These are phyloP conservation scores for Hippocampus abdominalis DNA, from an alignment of 2,113 vertebrate species.

Conservation along the genomic window DNA sequence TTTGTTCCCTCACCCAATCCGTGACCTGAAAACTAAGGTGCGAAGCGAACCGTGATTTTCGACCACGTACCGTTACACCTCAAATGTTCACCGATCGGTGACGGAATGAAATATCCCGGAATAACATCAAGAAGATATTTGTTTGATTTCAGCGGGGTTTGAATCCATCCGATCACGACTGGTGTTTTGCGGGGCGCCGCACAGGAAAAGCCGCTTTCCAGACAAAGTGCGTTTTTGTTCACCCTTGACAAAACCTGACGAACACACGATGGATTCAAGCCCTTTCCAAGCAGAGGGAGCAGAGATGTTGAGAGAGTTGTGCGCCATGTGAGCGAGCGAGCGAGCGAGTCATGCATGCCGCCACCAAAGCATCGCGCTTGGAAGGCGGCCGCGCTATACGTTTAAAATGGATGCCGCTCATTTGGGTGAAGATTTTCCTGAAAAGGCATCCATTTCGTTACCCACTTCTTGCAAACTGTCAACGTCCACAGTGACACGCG, in stretches of 20 bases:
- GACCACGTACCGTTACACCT: neutral
- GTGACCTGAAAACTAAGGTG: neutral
- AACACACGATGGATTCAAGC: conserved; percentile 46
- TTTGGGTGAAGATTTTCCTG: conserved; percentile 13
- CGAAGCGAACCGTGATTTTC: neutral
- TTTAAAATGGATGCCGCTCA: conserved; percentile 16
- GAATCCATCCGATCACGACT: conserved; percentile 44
- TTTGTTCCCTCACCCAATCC: no score
- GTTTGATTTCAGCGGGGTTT: conserved; percentile 13
- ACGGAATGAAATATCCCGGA: neutral
- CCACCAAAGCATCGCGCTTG: conserved; percentile 10
- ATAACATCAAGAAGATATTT: neutral
- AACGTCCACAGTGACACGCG: neutral
- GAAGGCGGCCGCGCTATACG: conserved; percentile 22
- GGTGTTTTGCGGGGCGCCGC: neutral
- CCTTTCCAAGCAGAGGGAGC: conserved; percentile 3
- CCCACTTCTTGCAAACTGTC: neutral
- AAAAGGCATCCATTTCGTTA: conserved; percentile 23
- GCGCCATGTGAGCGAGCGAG: neutral
- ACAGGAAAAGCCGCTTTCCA: no score
- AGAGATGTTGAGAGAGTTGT: neutral
- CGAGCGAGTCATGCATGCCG: conserved; percentile 32
- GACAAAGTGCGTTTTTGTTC: neutral
- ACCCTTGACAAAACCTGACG: neutral
- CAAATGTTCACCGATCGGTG: neutral